Conservation (phyloP, 2,888 invertebrate genomes). For the Tachina fera region DNA sequence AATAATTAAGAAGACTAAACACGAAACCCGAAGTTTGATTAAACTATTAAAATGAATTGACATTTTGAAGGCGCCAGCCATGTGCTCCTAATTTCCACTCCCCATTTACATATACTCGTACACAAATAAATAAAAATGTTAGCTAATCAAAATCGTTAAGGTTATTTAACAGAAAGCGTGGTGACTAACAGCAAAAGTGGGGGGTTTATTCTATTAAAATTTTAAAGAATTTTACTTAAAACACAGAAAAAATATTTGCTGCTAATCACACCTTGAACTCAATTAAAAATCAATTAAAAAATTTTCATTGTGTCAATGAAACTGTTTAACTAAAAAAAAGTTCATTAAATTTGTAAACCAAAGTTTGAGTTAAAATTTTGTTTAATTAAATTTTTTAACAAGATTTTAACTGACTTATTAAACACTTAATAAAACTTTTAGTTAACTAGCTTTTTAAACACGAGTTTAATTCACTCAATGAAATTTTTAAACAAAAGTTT, state of each 20-base stretch:
- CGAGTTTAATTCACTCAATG: no score
- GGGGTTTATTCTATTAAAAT: neutral
- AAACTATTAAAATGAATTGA: slow-evolving; percentile 52
- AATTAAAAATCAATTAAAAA: neutral
- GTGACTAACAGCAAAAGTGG: neutral
- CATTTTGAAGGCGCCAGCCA: slow-evolving; percentile 51
- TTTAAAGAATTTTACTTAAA: neutral
- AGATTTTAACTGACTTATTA: no score
- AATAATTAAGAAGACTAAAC: slow-evolving; percentile 29
- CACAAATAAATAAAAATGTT: neutral
- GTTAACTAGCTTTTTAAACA: no score
- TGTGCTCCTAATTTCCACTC: slow-evolving; percentile 8
- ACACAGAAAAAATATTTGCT: no score
- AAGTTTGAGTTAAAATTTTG: no score
- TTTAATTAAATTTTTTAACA: no score
- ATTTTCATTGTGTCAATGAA: neutral
- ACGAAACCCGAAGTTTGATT: slow-evolving; percentile 57
- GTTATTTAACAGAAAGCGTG: neutral
- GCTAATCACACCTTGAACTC: no score
- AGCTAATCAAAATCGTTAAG: neutral
- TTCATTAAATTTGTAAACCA: no score
- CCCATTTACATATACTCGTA: neutral
- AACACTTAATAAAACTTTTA: no score
- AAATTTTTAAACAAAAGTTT: no score
- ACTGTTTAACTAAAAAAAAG: no score